phyloP scores from a whole-genome alignment of 2,113 vertebrate genomes.

The Ramphastos sulfuratus region DNA sequence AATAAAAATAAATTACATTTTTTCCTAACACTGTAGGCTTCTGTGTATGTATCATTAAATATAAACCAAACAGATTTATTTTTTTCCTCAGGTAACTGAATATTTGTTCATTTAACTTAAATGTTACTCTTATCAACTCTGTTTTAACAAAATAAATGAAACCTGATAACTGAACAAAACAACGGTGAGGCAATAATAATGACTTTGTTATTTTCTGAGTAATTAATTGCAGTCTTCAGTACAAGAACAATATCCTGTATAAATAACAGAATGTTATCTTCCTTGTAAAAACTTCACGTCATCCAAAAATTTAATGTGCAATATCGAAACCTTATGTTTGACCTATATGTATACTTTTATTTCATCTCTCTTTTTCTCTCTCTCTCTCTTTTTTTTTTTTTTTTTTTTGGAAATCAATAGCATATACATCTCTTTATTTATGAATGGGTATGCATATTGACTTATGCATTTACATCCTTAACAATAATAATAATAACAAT shows the following conservation, averaged over 20 bases:
- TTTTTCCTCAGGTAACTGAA: not conserved
- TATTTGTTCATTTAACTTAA: not conserved
- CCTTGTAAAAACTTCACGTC: not conserved
- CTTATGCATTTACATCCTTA: not conserved
- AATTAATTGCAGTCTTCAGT: not conserved
- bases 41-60: not conserved
- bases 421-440: not conserved
- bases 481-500: not conserved
- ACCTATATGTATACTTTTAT: fast-evolving
- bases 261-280: not conserved
- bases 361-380: not conserved
- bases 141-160: not conserved
- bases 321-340: not conserved
- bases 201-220: not conserved
- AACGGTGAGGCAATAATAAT: not conserved
- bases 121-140: not conserved
- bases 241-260: not conserved
- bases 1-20: not conserved
- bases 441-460: not conserved
- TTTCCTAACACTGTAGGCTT: not conserved
- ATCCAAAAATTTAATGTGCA: not conserved
- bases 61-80: not conserved
- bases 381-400: not conserved
- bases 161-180: not conserved
- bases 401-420: not conserved